Evolutionary conservation across 2,888 invertebrate species (phyloP).

Genomic region (Xestia ashworthii): DNA sequence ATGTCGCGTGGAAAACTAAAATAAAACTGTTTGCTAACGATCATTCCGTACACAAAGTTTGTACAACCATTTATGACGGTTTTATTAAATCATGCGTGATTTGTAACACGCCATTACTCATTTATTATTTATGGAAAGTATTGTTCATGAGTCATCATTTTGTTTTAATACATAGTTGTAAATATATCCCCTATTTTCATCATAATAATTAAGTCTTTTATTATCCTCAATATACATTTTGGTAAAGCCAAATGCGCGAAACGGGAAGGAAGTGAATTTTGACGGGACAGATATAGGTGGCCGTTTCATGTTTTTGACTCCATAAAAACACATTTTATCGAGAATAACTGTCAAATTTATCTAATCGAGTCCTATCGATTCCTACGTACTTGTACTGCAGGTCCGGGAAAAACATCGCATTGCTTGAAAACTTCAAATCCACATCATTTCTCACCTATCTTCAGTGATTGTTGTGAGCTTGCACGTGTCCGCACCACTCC

Average conservation of each 20-base stretch:
- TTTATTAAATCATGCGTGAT: constrained; percentile 75
- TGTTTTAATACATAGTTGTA: constrained; percentile 86
- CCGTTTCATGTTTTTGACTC: no score
- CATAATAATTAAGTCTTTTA: constrained; percentile 81
- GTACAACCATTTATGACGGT: constrained; percentile 75
- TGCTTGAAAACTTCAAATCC: background rate
- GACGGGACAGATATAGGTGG: background rate
- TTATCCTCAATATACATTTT: constrained; percentile 28
- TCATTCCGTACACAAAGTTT: constrained; percentile 80
- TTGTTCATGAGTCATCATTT: constrained; percentile 89
- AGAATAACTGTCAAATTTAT: no score
- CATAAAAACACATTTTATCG: no score
- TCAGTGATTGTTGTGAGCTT: background rate
- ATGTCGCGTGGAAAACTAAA: constrained; percentile 36
- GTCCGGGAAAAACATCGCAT: background rate
- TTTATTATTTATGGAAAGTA: constrained; percentile 84
- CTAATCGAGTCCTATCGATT: no score
- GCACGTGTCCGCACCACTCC: background rate
- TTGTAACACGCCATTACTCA: constrained; percentile 84
- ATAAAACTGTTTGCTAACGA: constrained; percentile 55
- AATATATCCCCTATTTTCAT: constrained; percentile 90
- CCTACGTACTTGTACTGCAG: no score
- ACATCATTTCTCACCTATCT: background rate
- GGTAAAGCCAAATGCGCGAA: background rate
- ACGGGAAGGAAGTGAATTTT: constrained; percentile 24